These are phyloP conservation scores for Actias luna DNA, from an alignment of 2,888 invertebrate genomes.

Conservation along the genomic window DNA sequence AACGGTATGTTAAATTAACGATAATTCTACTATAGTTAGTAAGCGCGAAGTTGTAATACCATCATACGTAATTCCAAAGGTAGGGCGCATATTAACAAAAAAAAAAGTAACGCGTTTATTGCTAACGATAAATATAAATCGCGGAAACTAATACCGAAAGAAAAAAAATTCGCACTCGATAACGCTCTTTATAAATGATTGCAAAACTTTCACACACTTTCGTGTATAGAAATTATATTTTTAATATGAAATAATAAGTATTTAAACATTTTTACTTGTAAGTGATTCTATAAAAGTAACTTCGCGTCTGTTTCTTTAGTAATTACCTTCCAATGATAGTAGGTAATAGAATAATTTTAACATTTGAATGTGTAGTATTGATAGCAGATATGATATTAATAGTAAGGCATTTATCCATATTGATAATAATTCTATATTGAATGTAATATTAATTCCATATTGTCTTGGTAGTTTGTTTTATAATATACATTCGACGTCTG, in stretches of 20 bases:
- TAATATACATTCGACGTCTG: too few relatives aligned
- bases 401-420: neutral
- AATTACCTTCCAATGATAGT: too few relatives aligned
- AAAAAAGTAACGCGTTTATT: neutral
- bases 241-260: neutral
- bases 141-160: neutral
- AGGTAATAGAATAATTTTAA: too few relatives aligned
- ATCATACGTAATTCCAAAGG: slow-evolving; percentile 5
- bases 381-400: neutral
- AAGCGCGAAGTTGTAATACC: neutral
- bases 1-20: neutral
- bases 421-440: neutral
- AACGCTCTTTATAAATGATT: neutral
- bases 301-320: neutral
- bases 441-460: too few relatives aligned
- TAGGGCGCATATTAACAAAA: neutral
- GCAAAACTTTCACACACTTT: neutral
- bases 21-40: neutral
- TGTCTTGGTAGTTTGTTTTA: too few relatives aligned
- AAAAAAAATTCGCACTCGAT: too few relatives aligned
- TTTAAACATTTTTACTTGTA: neutral
- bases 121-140: neutral
- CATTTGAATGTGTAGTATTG: neutral
- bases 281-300: neutral
- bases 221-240: neutral